Evolutionary conservation across 2,797 vertebrate genomes (phyloP).

Genomic region (Megalops cyprinoides): DNA sequence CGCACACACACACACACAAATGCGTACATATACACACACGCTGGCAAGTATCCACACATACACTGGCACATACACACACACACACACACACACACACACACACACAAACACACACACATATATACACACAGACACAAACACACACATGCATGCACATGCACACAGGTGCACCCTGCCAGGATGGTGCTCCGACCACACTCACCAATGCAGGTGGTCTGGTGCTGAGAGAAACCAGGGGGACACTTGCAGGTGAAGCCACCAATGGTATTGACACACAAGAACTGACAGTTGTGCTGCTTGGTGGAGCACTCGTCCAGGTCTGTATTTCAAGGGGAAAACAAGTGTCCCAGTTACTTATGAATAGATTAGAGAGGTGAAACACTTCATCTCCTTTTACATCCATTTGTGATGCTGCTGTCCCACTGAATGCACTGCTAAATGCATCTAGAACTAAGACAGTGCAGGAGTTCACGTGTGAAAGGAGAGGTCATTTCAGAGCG

Average conservation of each 20-base stretch:
- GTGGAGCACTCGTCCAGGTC: conserved; percentile 83
- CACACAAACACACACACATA: background rate
- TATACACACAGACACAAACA: background rate
- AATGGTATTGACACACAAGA: conserved; percentile 79
- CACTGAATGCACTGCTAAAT: background rate
- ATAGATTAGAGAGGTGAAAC: background rate
- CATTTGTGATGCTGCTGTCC: no score
- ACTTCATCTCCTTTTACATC: no score
- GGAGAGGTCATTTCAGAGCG: background rate
- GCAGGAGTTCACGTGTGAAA: no score
- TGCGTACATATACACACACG: background rate
- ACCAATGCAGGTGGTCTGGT: conserved; percentile 80
- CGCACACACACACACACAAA: background rate
- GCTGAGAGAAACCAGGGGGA: conserved; percentile 80
- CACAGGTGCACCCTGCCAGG: background rate
- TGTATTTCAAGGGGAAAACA: conserved; percentile 39
- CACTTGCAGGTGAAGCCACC: conserved; percentile 82
- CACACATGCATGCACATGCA: background rate
- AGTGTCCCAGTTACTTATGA: no score
- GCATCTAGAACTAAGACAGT: background rate
- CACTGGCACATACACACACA: background rate
- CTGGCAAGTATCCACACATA: background rate
- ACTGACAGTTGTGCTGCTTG: conserved; percentile 84
- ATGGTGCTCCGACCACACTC: conserved; percentile 46
- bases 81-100: background rate